Conservation (phyloP, 2,888 invertebrate genomes). For the Malacosoma neustria region DNA sequence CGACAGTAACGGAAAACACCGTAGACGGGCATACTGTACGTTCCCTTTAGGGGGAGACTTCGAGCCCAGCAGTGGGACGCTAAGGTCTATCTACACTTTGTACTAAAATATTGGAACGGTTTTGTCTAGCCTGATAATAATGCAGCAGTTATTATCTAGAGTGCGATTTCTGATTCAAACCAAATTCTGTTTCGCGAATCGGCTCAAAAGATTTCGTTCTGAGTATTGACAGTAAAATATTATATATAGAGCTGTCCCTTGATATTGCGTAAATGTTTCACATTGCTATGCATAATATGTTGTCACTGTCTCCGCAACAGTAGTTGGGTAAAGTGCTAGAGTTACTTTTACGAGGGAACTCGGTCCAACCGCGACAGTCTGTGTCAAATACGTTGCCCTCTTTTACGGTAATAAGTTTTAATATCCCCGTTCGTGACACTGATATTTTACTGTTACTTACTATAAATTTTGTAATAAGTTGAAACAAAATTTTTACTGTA, state of each 20-base stretch:
- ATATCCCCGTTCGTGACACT: background rate
- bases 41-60: too few species aligned
- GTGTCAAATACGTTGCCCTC: background rate
- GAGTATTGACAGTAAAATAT: background rate
- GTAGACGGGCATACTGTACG: too few species aligned
- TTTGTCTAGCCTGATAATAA: too few species aligned
- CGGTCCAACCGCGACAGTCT: conserved; percentile 8
- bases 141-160: too few species aligned
- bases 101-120: too few species aligned
- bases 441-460: background rate
- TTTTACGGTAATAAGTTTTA: background rate
- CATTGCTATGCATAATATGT: conserved; percentile 10
- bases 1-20: too few species aligned
- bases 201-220: background rate
- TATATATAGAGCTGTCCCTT: background rate
- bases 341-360: conserved; percentile 24
- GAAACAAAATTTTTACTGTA: background rate
- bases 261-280: conserved; percentile 4
- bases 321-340: conserved; percentile 7
- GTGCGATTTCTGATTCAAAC: too few species aligned
- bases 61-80: too few species aligned
- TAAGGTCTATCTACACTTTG: too few species aligned
- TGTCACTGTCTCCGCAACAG: background rate
- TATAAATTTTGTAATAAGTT: background rate
- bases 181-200: too few species aligned